Evolutionary conservation across 1,140 invertebrate genomes (phyloP), one percentile per base, ranked within the genome.

Genomic region (Spodoptera frugiperda): DNA sequence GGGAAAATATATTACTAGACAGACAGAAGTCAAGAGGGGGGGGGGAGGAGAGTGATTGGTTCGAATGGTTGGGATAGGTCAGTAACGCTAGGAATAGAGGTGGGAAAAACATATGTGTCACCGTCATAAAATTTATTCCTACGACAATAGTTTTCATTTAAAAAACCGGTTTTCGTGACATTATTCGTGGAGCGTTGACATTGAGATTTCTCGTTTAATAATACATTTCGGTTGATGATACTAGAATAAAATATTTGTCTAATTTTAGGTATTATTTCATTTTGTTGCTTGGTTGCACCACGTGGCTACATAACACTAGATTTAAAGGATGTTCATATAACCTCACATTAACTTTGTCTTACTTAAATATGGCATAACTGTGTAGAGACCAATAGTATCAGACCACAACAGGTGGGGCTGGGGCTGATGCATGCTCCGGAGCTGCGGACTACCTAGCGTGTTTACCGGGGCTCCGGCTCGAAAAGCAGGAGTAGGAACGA

Each of bases 11-110:
- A 33, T 65, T 55, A 48, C 25, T 65, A 44, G 46, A 76, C 25
- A 53, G 21, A 51, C 39, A 51, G 46, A 51, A 63, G 25, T 51
- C 68, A 55, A 53, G 25, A 33, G 30, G 63, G 39, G 59, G 63
- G 39, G 59, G 39, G 61, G 44, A 61, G 57, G 25, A 44, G 49
- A 53, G 8, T 49, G 73, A 65, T 65, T 65, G 46, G 39, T 19
- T 25, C 54, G 59, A 72, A 76, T 76, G 71, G 73, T 86, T 86
- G 79, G 72, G 81, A 67, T 82, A 82, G 85, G 85, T 86, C 82
- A 86, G 85, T 84, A 75, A 83, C 77, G 76, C 54, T 73, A 57
- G 71, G 14, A 39, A 46, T 19, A 53, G 10, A 30, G 65, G 49
- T 51, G 51, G 67, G 49, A 57, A 46, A 59, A 46, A 39, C 25